A percentile compares a stretch with the other conserved stretches of the same genome.
Evolutionary conservation across 2,888 invertebrate genomes (phyloP).

Genomic region (Hirtodrosophila confusa): DNA sequence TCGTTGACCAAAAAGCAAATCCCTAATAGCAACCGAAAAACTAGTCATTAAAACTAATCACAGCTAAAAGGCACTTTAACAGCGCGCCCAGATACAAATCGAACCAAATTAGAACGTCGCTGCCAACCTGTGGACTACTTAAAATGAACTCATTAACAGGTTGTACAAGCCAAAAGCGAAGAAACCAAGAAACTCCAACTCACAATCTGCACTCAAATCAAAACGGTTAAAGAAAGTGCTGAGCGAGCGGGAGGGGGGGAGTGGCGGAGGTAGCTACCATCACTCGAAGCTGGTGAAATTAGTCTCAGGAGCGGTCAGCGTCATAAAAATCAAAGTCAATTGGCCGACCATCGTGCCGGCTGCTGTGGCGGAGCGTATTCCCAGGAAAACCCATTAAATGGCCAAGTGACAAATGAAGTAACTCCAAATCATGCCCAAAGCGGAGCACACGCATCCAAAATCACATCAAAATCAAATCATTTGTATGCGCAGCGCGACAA

Average conservation of each 20-base stretch:
- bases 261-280: too few species aligned
- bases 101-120: slow-evolving; percentile 62
- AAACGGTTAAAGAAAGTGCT: slow-evolving; percentile 67
- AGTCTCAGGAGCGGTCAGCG: slow-evolving; percentile 51
- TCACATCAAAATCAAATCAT: slow-evolving; percentile 79
- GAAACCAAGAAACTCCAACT: slow-evolving; percentile 5
- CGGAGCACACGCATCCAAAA: slow-evolving; percentile 72
- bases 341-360: slow-evolving; percentile 58
- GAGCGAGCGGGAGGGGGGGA: slow-evolving; percentile 4
- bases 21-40: slow-evolving; percentile 37
- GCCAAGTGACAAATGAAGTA: slow-evolving; percentile 79
- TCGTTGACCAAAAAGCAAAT: slow-evolving; percentile 26
- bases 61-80: slow-evolving; percentile 74
- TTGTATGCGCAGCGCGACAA: slow-evolving; percentile 81
- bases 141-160: slow-evolving; percentile 74
- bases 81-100: slow-evolving; percentile 64
- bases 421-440: slow-evolving; percentile 64
- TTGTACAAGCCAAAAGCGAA: slow-evolving; percentile 13
- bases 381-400: slow-evolving; percentile 76
- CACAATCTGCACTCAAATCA: slow-evolving; percentile 45
- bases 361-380: slow-evolving; percentile 57
- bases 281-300: slow-evolving; percentile 60
- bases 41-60: slow-evolving; percentile 73
- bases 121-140: slow-evolving; percentile 58
- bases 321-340: slow-evolving; percentile 75